phyloP scores from a whole-genome alignment of 2,888 invertebrate genomes.

The Diloba caeruleocephala region DNA sequence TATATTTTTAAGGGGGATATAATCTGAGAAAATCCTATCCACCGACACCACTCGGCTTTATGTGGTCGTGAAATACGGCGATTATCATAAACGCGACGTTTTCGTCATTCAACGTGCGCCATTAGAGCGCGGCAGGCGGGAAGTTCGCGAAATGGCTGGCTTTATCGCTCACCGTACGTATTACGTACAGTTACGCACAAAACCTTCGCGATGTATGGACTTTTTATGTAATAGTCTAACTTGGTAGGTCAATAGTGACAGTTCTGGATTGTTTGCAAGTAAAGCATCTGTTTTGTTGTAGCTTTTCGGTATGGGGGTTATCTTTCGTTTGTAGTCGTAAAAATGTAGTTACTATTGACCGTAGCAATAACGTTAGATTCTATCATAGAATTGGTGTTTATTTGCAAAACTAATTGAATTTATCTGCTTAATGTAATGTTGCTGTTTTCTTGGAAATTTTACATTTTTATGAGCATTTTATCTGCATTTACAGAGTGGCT shows the following conservation, averaged over 20 bases:
- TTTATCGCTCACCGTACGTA: slow-evolving; percentile 46
- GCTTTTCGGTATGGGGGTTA: background rate
- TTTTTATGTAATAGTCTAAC: slow-evolving; percentile 36
- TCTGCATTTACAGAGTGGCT: no score
- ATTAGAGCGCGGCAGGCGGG: slow-evolving; percentile 63
- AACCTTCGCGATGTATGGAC: slow-evolving; percentile 31
- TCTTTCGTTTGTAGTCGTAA: background rate
- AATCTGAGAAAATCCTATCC: slow-evolving; percentile 68
- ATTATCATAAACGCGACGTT: slow-evolving; percentile 83
- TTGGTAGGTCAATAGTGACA: slow-evolving; percentile 30
- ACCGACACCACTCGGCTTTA: slow-evolving; percentile 69
- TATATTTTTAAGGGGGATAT: slow-evolving; percentile 54
- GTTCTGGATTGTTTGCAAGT: slow-evolving; percentile 7
- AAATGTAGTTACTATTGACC: no score
- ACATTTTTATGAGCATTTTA: no score
- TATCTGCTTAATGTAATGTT: no score
- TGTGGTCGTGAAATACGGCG: slow-evolving; percentile 77
- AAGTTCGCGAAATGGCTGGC: slow-evolving; percentile 24
- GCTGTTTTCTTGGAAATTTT: no score
- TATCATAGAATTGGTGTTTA: no score
- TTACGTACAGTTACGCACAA: slow-evolving; percentile 25
- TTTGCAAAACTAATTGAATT: no score
- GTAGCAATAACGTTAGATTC: no score
- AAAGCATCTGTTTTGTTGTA: background rate
- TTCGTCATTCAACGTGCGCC: slow-evolving; percentile 75